These are phyloP conservation scores for Sparidentex hasta DNA, from an alignment of 2,797 vertebrate genomes.

Conservation along the genomic window DNA sequence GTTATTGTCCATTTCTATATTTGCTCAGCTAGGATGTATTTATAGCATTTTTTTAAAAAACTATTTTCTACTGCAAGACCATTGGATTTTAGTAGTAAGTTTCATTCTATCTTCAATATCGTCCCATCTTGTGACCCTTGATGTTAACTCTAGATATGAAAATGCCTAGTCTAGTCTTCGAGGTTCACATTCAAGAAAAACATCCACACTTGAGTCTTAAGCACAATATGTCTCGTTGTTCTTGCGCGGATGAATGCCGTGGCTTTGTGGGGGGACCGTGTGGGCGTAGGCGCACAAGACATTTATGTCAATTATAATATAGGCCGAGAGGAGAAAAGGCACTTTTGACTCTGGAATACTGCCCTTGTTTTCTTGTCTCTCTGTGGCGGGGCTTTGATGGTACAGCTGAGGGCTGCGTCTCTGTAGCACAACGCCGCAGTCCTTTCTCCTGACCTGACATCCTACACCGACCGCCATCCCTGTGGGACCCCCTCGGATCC, in stretches of 20 bases:
- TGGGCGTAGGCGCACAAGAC: constrained; percentile 68
- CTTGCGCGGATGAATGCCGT: constrained; percentile 68
- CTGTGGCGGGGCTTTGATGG: constrained; percentile 45
- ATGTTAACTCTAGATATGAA: constrained; percentile 49
- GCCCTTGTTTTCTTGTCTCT: constrained; percentile 60
- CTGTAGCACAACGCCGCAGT: constrained; percentile 27
- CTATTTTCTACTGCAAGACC: background rate
- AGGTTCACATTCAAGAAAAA: constrained; percentile 59
- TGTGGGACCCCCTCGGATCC: constrained; percentile 55
- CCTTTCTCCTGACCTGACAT: constrained; percentile 61
- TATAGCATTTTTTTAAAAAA: background rate
- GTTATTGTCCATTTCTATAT: background rate
- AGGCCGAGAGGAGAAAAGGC: constrained; percentile 56
- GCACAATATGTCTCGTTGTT: constrained; percentile 79
- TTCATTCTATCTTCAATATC: background rate
- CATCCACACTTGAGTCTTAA: constrained; percentile 34
- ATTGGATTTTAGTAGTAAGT: background rate
- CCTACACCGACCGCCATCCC: constrained; percentile 53
- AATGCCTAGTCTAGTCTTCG: constrained; percentile 44
- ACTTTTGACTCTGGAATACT: constrained; percentile 57
- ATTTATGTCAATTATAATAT: constrained; percentile 75
- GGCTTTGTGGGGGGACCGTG: constrained; percentile 70
- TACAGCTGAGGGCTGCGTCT: constrained; percentile 52
- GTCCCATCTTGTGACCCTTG: background rate
- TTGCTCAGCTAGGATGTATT: background rate